A percentile compares a stretch with the other conserved stretches of the same genome.
Conservation (phyloP, 2,888 invertebrate species). For the Eristalis pertinax region DNA sequence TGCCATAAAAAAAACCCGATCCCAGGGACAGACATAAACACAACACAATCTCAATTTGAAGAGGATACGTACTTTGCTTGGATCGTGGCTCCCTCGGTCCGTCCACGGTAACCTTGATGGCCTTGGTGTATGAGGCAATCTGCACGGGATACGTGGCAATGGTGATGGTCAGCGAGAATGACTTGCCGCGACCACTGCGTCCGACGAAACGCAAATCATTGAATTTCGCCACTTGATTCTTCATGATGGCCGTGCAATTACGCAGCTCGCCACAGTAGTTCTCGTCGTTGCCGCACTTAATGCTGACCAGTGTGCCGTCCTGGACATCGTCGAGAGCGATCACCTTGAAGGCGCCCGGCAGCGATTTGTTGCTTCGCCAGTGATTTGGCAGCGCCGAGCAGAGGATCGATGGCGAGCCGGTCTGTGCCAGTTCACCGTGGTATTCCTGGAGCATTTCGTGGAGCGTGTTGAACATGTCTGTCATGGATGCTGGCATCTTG, state of each 20-base stretch:
- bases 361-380: constrained; percentile 98
- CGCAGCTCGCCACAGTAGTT: constrained; percentile 97
- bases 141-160: constrained; percentile 89
- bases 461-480: constrained; percentile 88
- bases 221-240: constrained; percentile 99
- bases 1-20: constrained; percentile 68
- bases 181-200: constrained; percentile 97
- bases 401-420: constrained; percentile 96
- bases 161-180: constrained; percentile 96
- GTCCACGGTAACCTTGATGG: constrained; percentile 99
- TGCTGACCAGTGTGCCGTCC: constrained; percentile 96
- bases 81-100: constrained; percentile 98
- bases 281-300: constrained; percentile 98
- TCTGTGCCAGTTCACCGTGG: constrained; percentile 96
- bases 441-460: constrained; percentile 92
- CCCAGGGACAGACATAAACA: constrained; percentile 16
- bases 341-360: constrained; percentile 98
- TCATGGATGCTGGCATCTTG: constrained; percentile 84
- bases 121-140: constrained; percentile 96
- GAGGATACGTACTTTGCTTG: constrained; percentile 92
- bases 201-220: constrained; percentile 99
- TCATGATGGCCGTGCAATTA: constrained; percentile 97
- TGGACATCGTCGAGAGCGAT: constrained; percentile 95
- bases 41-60: neutral
- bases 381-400: constrained; percentile 97